Conservation (phyloP, 2,888 invertebrate species). For the Proisotoma minuta region DNA sequence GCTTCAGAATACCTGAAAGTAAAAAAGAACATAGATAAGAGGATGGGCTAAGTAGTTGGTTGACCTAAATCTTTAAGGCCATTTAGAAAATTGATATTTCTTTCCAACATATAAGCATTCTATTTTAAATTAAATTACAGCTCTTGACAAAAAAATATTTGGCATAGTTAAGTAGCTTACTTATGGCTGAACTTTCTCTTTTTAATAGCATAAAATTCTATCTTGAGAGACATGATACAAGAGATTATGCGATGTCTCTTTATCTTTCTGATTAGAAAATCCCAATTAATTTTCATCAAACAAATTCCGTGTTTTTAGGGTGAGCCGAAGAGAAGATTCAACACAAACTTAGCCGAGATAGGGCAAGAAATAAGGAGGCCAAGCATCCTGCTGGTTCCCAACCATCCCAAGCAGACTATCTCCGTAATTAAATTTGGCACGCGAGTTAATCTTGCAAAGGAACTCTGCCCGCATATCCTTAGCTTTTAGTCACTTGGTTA, state of each 20-base stretch:
- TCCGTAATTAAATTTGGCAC: constrained; percentile 18
- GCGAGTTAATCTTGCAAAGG: constrained; percentile 4
- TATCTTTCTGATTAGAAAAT: constrained; percentile 24
- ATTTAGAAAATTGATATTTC: too few relatives aligned
- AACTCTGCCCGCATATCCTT: constrained; percentile 5
- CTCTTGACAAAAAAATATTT: too few relatives aligned
- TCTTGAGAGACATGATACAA: too few relatives aligned
- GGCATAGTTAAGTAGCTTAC: too few relatives aligned
- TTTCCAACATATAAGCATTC: too few relatives aligned
- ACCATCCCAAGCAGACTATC: constrained; percentile 5
- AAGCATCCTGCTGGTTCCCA: constrained; percentile 4
- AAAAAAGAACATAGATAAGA: too few relatives aligned
- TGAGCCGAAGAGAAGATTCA: neutral
- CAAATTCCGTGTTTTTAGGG: constrained; percentile 19
- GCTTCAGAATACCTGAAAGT: too few relatives aligned
- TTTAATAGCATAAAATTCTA: too few relatives aligned
- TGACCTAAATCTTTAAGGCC: too few relatives aligned
- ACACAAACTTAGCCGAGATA: neutral
- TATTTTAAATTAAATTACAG: too few relatives aligned
- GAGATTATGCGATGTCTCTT: constrained; percentile 4
- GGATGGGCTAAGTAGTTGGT: too few relatives aligned
- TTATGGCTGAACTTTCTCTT: too few relatives aligned
- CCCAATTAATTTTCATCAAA: constrained; percentile 39
- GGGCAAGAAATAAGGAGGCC: neutral
- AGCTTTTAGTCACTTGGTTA: neutral